Evolutionary conservation across 2,797 vertebrate genomes (phyloP), one percentile per base, ranked within the genome.

Genomic region (Periophthalmus magnuspinnatus): DNA sequence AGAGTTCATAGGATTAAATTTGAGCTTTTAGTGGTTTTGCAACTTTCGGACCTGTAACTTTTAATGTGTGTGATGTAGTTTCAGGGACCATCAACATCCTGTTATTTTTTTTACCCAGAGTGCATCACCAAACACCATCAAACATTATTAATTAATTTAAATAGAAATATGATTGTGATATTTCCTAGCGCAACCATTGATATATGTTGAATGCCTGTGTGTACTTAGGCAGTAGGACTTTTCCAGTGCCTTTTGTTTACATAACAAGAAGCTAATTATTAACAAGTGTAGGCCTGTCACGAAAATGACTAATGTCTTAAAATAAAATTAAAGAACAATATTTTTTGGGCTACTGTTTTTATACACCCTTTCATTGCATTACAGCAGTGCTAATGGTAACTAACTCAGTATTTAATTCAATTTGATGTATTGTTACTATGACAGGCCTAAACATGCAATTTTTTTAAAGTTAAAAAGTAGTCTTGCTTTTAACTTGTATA

Each of bases 241-340:
- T 71, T 81, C 77, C 76, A 58, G 67, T 70, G 65, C 0, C 8
- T 55, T 85, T 74, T 91, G 83, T 91, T 88, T 87, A 74, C 88
- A 14, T 36, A 84, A 84, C 81, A 76, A 75, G 67, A 57, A 60
- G 88, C 56, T 88, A 90, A 91, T 90, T 79, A 91, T 90, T 91
- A 90, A 88, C 79, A 6, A 3, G 14, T 68, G 74, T 65, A 32
- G 24, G 14, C 55, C 55, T 13, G 22, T 56, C 14, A 28, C 2
- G 5, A 16, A 11, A 24, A 56, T 24, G 14, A 21, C 50, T 13
- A 55, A 11, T n/a, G 8, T n/a, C 3, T 21, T 54, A 22, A 54
- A 22, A 2, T 22, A 11, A 21, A 11, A 9, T 2, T 54, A 54
- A 22, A 1, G 10, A 55, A 22, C n/a, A 22, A 11, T 54, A 22